A percentile compares a stretch with the other conserved stretches of the same genome.
phyloP scores from a whole-genome alignment of 2,113 vertebrate genomes.

The Apodemus sylvaticus region DNA sequence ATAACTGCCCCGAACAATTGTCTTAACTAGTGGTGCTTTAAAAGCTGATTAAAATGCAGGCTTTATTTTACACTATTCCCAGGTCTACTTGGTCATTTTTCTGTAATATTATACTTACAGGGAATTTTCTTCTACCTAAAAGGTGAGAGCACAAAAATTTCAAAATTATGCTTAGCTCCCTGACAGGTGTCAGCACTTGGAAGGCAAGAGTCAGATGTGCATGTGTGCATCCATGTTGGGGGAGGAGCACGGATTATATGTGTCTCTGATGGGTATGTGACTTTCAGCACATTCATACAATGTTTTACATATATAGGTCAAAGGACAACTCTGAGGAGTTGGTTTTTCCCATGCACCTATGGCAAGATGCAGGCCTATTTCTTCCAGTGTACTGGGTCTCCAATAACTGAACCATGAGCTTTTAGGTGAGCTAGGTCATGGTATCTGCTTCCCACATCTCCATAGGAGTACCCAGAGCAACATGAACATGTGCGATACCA shows the following conservation, averaged over 20 bases:
- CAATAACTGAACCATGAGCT: not conserved
- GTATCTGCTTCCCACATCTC: not conserved
- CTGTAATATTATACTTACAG: constrained; percentile 74
- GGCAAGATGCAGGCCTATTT: not conserved
- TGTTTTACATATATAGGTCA: not conserved
- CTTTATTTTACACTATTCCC: constrained; percentile 61
- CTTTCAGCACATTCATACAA: not conserved
- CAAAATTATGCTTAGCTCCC: constrained; percentile 33
- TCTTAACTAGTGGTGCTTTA: constrained; percentile 80
- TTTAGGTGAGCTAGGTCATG: not conserved
- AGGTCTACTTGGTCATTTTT: constrained; percentile 63
- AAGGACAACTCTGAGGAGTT: not conserved
- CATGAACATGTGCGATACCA: not conserved
- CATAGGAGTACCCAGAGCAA: not conserved
- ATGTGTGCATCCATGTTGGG: not conserved
- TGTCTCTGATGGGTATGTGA: not conserved
- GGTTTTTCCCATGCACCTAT: not conserved
- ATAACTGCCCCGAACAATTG: constrained; percentile 78
- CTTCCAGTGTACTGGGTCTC: not conserved
- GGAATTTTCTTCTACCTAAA: constrained; percentile 33
- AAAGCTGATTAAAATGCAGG: constrained; percentile 73
- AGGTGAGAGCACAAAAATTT: constrained; percentile 39
- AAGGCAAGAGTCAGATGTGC: not conserved
- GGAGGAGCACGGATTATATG: accelerated
- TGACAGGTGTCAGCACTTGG: not conserved